phyloP scores from a whole-genome alignment of 2,888 invertebrate species.

The Agrochola lychnidis region DNA sequence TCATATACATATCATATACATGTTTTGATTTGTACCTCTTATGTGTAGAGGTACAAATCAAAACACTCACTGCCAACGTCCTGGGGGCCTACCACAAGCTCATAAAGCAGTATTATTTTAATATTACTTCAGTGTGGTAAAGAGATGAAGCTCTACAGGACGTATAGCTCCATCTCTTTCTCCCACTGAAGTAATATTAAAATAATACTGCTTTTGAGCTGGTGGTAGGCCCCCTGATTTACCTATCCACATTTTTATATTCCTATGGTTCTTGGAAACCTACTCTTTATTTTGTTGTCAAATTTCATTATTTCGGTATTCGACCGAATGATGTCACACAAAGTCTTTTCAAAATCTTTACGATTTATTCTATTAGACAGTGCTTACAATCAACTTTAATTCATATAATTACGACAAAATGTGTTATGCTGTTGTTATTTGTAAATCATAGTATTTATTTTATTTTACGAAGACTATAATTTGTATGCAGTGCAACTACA shows the following conservation, averaged over 20 bases:
- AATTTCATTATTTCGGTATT: background rate
- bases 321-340: background rate
- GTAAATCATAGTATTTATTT: too few relatives aligned
- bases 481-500: background rate
- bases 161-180: too few relatives aligned
- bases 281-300: background rate
- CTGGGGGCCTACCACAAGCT: too few relatives aligned
- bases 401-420: background rate
- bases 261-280: background rate
- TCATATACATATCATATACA: too few relatives aligned
- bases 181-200: too few relatives aligned
- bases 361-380: background rate
- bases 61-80: background rate
- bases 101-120: too few relatives aligned
- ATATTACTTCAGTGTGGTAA: too few relatives aligned
- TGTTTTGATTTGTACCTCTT: too few relatives aligned
- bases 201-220: too few relatives aligned
- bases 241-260: background rate
- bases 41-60: background rate
- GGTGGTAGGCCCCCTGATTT: too few relatives aligned
- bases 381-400: background rate
- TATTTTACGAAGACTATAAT: too few relatives aligned
- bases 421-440: background rate
- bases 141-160: too few relatives aligned
- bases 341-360: background rate